Evolutionary conservation across 2,888 invertebrate species (phyloP), one percentile per base, ranked within the genome.

Genomic region (Baccha elongata): DNA sequence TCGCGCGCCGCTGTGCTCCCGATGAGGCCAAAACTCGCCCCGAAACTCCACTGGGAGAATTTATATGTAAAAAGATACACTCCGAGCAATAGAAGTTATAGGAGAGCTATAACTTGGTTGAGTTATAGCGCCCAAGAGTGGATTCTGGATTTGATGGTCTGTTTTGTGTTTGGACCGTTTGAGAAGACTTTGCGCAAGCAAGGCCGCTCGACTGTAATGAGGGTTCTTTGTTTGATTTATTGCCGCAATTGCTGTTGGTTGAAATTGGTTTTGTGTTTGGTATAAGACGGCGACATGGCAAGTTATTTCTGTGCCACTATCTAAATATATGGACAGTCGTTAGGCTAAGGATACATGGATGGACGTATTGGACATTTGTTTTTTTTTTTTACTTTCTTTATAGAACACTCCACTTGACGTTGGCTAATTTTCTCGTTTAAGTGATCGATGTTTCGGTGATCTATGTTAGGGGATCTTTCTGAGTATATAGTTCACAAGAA

Each of bases 141-240:
- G 29, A 60, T 60, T 44, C 44, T 72, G 48, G 65, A 71, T 67
- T 60, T 50, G 65, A 29, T 55, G 37, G 68, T n/a, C n/a, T 62
- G 62, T 65, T 76, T 35, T 35, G 19, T 3, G 75, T 72, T 76
- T 32, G 81, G 67, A 72, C 58, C 40, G 58, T 58, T 58, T 40
- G 58, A 11, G 29, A 2, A 8, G 58, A 8, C 26, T 60, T 68
- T 67, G 68, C 40, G 62, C 67, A 29, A 67, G 64, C 78, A 78
- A 73, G 83, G 83, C 67, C 83, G 78, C 65, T 26, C 23, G 71
- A 53, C 65, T 72, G 83, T 83, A 83, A 83, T 83, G 83, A 83
- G 83, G 83, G 83, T 78, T 78, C 76, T 83, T 83, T 83, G 78
- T 78, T 83, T 83, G 83, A 83, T 83, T 83, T 83, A 83, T 83